A percentile compares a stretch with the other conserved stretches of the same genome.
phyloP scores from a whole-genome alignment of 2,797 vertebrate species.

The Podarcis lilfordi region DNA sequence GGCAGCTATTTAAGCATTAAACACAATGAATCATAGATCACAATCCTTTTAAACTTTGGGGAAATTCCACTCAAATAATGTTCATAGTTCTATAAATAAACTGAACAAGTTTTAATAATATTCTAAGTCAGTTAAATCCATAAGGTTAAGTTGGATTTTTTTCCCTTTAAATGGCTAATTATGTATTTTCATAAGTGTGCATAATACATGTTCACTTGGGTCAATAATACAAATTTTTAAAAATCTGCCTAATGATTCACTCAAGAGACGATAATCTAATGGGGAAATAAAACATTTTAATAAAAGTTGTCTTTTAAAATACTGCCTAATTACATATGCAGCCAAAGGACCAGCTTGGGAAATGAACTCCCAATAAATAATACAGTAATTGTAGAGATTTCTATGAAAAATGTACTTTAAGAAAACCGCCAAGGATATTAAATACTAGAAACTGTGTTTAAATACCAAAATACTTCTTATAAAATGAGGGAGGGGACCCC shows the following conservation, averaged over 20 bases:
- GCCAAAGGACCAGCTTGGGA: constrained; percentile 54
- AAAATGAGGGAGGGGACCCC: not conserved
- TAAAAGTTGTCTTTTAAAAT: constrained; percentile 42
- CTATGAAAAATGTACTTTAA: constrained; percentile 66
- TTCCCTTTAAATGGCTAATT: constrained; percentile 53
- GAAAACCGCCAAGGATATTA: constrained; percentile 65
- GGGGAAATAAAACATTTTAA: constrained; percentile 48
- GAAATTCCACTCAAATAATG: not conserved
- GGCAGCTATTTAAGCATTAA: constrained; percentile 2
- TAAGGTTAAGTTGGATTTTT: constrained; percentile 28
- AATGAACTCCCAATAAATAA: constrained; percentile 63
- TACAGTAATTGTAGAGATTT: constrained; percentile 60
- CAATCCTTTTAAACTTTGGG: not conserved
- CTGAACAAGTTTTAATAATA: constrained; percentile 44
- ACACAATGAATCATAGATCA: not conserved
- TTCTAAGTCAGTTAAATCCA: not conserved
- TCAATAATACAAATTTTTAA: constrained; percentile 36
- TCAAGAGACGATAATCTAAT: constrained; percentile 35
- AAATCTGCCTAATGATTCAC: constrained; percentile 50
- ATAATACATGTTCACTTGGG: not conserved
- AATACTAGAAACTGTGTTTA: constrained; percentile 62
- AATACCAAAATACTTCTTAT: constrained; percentile 51
- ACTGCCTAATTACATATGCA: constrained; percentile 41
- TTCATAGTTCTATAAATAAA: not conserved
- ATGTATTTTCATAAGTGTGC: constrained; percentile 2